phyloP scores from a whole-genome alignment of 64 coral and sea anemone genomes.

The Actinia equina region DNA sequence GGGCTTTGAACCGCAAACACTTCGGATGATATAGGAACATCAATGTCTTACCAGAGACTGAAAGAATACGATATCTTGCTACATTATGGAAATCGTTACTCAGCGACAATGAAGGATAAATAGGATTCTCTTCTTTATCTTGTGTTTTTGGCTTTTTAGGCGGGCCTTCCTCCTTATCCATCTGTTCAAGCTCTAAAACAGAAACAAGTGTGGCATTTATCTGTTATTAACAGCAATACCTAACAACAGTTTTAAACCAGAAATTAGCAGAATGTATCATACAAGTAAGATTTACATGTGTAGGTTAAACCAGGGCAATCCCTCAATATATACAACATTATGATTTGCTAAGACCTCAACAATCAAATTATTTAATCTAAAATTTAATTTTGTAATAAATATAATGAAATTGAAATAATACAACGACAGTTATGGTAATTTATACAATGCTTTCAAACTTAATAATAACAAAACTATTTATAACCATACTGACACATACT shows the following conservation, averaged over 20 bases:
- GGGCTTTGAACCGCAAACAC: not conserved
- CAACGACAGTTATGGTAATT: no score
- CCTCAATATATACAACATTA: no score
- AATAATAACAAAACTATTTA: no score
- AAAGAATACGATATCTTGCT: constrained; percentile 72
- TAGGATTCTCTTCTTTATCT: not conserved
- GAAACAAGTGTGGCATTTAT: not conserved
- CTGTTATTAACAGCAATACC: not conserved
- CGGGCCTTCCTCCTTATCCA: not conserved
- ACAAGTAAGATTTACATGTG: no score
- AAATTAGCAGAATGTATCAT: no score
- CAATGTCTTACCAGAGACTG: constrained; percentile 61
- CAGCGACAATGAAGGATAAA: constrained; percentile 20
- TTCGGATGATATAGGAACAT: not conserved
- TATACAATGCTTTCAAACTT: no score
- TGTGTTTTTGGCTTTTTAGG: not conserved
- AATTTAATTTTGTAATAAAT: no score
- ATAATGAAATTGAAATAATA: no score
- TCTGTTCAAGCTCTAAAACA: constrained; percentile 39
- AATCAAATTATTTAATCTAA: no score
- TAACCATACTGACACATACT: no score
- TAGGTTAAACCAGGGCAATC: no score
- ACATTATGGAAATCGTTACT: constrained; percentile 67
- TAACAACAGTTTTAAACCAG: not conserved
- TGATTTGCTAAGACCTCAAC: no score